Evolutionary conservation across 2,797 vertebrate genomes (phyloP).

Genomic region (Eremophila alpestris): DNA sequence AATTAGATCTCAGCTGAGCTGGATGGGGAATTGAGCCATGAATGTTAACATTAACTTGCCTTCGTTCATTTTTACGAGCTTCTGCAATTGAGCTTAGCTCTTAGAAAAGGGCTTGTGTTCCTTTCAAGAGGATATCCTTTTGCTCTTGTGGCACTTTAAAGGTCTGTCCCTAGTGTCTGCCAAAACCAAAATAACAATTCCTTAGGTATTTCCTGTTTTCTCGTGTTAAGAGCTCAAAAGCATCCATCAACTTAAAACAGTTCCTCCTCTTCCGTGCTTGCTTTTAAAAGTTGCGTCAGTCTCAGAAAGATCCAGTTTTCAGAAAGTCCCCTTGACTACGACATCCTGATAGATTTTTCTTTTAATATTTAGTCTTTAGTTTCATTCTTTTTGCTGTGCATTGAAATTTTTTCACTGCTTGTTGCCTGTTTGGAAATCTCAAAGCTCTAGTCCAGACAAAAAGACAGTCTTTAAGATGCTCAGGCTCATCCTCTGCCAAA

Average conservation of each 20-base stretch:
- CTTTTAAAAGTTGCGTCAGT: background rate
- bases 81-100: background rate
- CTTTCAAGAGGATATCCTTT: slow-evolving; percentile 48
- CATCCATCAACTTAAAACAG: slow-evolving; percentile 8
- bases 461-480: background rate
- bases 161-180: slow-evolving; percentile 22
- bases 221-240: background rate
- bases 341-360: background rate
- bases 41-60: background rate
- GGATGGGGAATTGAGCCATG: background rate
- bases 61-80: background rate
- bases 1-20: slow-evolving; percentile 13
- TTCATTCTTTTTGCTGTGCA: background rate
- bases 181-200: slow-evolving; percentile 51
- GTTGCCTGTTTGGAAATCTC: background rate
- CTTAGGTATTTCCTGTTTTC: slow-evolving; percentile 63
- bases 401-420: background rate
- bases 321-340: background rate
- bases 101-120: background rate
- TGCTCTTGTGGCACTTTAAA: slow-evolving; percentile 32
- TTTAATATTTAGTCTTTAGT: background rate
- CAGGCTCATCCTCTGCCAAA: background rate
- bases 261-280: background rate
- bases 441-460: background rate
- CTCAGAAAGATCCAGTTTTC: background rate